phyloP scores from a whole-genome alignment of 2,888 invertebrate species.

The Coecobrya sp. region DNA sequence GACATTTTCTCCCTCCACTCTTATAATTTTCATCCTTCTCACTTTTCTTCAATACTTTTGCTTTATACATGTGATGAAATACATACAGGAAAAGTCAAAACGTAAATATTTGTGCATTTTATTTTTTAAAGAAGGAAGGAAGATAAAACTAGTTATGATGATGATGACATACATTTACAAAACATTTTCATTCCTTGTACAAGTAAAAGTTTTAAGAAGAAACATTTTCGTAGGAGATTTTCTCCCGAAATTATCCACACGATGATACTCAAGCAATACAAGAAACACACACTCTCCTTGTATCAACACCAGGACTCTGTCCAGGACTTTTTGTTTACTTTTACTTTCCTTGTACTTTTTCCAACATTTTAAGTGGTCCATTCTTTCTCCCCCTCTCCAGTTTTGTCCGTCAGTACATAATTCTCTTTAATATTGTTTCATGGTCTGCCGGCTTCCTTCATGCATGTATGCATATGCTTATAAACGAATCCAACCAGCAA shows the following conservation, averaged over 20 bases:
- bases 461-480: conserved; percentile 21
- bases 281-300: background rate
- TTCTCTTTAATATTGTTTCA: conserved; percentile 61
- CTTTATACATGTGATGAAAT: no score
- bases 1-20: background rate
- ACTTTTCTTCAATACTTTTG: background rate
- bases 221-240: background rate
- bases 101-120: conserved; percentile 55
- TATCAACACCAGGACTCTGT: background rate
- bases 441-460: conserved; percentile 50
- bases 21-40: background rate
- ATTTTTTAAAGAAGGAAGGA: conserved; percentile 3
- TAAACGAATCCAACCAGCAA: background rate
- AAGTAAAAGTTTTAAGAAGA: background rate
- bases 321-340: conserved; percentile 21
- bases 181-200: background rate
- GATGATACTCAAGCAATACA: background rate
- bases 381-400: background rate
- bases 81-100: conserved; percentile 17
- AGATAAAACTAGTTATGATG: background rate
- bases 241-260: background rate
- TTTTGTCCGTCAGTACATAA: conserved; percentile 8
- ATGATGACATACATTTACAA: background rate
- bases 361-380: conserved; percentile 23
- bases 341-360: background rate